Base-by-base conservation (phyloP, 1,140 invertebrate species). In the Coenobita brevimanus region DNA sequence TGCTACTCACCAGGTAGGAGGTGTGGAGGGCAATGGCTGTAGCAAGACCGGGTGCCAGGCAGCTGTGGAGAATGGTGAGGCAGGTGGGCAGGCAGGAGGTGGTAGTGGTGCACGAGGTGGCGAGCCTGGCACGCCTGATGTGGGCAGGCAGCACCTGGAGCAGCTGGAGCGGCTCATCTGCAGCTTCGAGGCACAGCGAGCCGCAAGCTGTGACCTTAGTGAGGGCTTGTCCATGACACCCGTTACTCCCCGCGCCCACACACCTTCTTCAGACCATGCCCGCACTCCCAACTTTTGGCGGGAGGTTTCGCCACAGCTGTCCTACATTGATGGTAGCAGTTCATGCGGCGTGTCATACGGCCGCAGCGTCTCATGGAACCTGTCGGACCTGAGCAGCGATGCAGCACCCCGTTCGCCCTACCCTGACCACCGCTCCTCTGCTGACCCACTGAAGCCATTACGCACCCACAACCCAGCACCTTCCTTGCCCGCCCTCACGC, bases 261-360 rank as follows among this genome's bases (percentile, higher is more conserved):
- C 86, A 50, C 86, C 86, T 36, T 46, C 30, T 38, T 88, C 86
- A 21, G 57, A 60, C 24, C 80, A 67, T 4, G 36, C 67, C 57
- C 86, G 80, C 54, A 62, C 60, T 30, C 27, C 62, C 69, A 88
- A 92, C 83, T 92, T 92, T 83, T 92, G 92, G 92, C 85, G 89
- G 10, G 90, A 91, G 69, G 91, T 92, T 17, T 91, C 91, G 2
- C 91, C 91, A 33, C 91, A 91, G 82, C 90, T 92, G 30, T 87
- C 91, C 38, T 92, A 91, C 89, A 92, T 92, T 73, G 92, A 92
- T 82, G 89, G 82, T 43, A 79, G 84, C 57, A 90, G 88, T 41
- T 85, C 75, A 67, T 80, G 76, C 43, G 71, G 80, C 73, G 79
- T 38, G 33, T 81, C 81, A 43, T 90, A 75, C 50, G 90, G 86